Base-by-base conservation (phyloP, 1,140 invertebrate species). In the Himalopsyche phryganea region DNA sequence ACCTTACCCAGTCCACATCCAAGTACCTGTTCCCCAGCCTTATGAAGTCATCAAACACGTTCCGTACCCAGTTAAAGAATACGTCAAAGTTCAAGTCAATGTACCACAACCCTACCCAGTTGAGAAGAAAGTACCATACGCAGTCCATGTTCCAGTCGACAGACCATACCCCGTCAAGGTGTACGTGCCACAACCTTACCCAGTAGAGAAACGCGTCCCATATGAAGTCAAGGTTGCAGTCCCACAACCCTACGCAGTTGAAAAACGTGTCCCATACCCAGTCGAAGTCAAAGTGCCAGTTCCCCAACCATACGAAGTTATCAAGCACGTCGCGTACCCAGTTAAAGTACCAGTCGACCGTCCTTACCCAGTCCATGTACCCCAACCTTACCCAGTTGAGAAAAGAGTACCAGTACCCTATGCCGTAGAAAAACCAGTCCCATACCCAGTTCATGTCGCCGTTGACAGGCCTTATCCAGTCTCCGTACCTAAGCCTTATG, bases 61-160 rank as follows among this genome's bases (percentile, higher is more conserved):
- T 66, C 76, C 81, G 63, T 70, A 78, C 72, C 68, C 80, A 71
- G 75, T 82, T 66, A 79, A 81, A 74, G 74, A 82, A 79, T 78
- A 82, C 77, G 71, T 85, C n/a, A 85, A 85, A 66, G 80, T 85
- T 53, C 79, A 81, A 55, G 82, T 84, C 14, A 77, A 83, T 59
- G 74, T 83, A 20, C 78, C 79, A n/a, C 75, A 80, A 59, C 82
- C 82, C 6, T 76, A 73, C 69, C 81, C 80, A 42, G 80, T 83
- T 19, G 79, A 81, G 52, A 82, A 81, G 69, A 81, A 79, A 65
- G 78, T 85, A 18, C 81, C 81, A 35, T 82, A 83, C 55, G 83
- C 83, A 57, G 84, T 86, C 5, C 83, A 85, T 65, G 81, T 87
- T 11, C 81, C 79, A 44, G 81, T 86, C 18, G 83, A 86, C 60